Base-by-base conservation (phyloP, 2,797 vertebrate genomes). In the Macrochelys suwanniensis region DNA sequence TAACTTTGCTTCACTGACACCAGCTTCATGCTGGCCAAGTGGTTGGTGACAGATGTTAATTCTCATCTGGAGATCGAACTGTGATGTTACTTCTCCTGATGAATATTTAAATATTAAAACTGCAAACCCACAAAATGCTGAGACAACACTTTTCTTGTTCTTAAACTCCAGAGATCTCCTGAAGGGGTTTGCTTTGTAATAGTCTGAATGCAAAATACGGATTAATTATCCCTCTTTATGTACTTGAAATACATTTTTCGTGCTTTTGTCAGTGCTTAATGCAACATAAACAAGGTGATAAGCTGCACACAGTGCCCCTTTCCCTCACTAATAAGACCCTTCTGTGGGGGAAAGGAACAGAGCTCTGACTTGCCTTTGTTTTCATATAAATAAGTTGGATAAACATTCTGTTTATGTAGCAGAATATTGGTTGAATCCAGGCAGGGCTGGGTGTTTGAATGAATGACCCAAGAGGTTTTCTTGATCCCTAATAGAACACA, bases 91-190 rank as follows among this genome's bases (percentile, higher is more conserved):
- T 42, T 37, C 85, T 71, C 88, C 42, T 47, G 57, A 80, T 85
- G 93, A 92, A 82, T 92, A 51, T 93, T 93, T 76, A 76, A 61
- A 49, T 26, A 51, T 68, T 11, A 45, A 93, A 86, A 88, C 85
- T 31, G 87, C 89, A 79, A 61, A 53, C 86, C 37, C 25, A 7
- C 50, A 47, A 88, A 91, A 47, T 45, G 93, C 95, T 93, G 83
- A 89, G 81, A 78, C 19, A 21, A 47, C 4, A 17, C 86, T 89
- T 77, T 84, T 26, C 77, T 47, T 6, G 81, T 53, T 82, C 49
- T 42, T 86, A 3, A 13, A 7, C 47, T 49, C 15, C 47, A 31
- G 28, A 56, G 9, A 2, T 9, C 45, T 76, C 33, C 56, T 8
- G 1, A 33, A 0, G 8, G 0, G 49, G 42, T 23, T 80, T 25